Evolutionary conservation across 2,113 vertebrate genomes (phyloP).

Genomic region (Balaenoptera acutorostrata): DNA sequence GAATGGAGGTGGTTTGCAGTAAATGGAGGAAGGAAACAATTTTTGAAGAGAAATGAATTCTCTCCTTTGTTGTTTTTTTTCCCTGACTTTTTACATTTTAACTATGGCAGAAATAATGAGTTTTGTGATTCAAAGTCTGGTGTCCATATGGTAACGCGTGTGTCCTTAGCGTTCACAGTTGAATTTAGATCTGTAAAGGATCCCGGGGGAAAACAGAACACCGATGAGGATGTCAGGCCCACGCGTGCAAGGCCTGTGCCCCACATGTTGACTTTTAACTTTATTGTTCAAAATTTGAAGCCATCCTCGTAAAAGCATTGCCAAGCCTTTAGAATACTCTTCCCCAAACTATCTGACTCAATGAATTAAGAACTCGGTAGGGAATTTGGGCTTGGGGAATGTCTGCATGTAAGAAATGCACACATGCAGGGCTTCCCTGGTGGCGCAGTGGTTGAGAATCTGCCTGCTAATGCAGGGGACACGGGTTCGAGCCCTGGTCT

Average conservation of each 20-base stretch:
- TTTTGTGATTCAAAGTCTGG: neutral
- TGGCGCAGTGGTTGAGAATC: too few species aligned
- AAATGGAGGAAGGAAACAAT: neutral
- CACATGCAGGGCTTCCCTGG: too few species aligned
- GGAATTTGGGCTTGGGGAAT: neutral
- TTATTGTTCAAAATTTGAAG: constrained; percentile 16
- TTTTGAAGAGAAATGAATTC: neutral
- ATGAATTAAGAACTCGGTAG: neutral
- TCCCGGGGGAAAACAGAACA: neutral
- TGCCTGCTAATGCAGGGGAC: too few species aligned
- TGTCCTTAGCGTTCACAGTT: constrained; percentile 19
- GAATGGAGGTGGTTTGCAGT: neutral
- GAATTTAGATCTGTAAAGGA: constrained; percentile 13
- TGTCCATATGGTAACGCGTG: constrained; percentile 12
- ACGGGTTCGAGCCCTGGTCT: too few species aligned
- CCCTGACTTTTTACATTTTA: neutral
- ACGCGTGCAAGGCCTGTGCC: neutral
- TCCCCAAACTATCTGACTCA: neutral
- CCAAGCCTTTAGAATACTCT: neutral
- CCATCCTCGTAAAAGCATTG: neutral
- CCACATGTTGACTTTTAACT: neutral
- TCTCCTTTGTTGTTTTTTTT: neutral
- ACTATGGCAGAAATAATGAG: constrained; percentile 33
- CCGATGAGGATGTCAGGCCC: neutral
- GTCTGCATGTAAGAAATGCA: neutral